phyloP scores from a whole-genome alignment of 2,888 invertebrate genomes.

The Lithophane leautieri region DNA sequence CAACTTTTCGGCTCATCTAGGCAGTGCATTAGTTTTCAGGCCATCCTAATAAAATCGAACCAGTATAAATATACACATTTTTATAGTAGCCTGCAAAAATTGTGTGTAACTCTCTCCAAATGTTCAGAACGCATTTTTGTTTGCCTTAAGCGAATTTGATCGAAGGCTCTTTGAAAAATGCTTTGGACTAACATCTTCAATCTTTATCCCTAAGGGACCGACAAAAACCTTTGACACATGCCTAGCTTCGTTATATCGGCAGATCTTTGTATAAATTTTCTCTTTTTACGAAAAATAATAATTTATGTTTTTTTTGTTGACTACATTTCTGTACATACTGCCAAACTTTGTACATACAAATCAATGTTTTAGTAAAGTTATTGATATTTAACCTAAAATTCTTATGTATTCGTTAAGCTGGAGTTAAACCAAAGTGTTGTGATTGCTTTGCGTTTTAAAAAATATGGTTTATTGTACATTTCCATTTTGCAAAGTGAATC shows the following conservation, averaged over 20 bases:
- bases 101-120: conserved; percentile 79
- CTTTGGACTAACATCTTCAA: conserved; percentile 71
- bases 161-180: conserved; percentile 87
- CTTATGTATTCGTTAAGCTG: conserved; percentile 89
- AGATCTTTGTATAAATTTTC: conserved; percentile 88
- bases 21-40: conserved; percentile 8
- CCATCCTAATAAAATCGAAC: conserved; percentile 24
- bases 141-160: conserved; percentile 80
- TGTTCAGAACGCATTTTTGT: conserved; percentile 83
- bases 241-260: conserved; percentile 84
- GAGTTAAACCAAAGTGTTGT: conserved; percentile 92
- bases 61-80: conserved; percentile 83
- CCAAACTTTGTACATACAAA: conserved; percentile 60
- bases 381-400: conserved; percentile 66
- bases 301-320: conserved; percentile 60
- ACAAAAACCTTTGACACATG: conserved; percentile 77
- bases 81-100: conserved; percentile 89
- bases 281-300: conserved; percentile 76
- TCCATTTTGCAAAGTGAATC: conserved; percentile 84
- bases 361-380: conserved; percentile 57
- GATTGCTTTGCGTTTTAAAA: conserved; percentile 84
- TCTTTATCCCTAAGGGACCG: conserved; percentile 7
- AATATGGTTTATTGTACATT: conserved; percentile 77
- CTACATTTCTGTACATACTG: conserved; percentile 64
- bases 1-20: not conserved